Conservation (phyloP, 2,888 invertebrate species). For the Nephrotoma appendiculata region DNA sequence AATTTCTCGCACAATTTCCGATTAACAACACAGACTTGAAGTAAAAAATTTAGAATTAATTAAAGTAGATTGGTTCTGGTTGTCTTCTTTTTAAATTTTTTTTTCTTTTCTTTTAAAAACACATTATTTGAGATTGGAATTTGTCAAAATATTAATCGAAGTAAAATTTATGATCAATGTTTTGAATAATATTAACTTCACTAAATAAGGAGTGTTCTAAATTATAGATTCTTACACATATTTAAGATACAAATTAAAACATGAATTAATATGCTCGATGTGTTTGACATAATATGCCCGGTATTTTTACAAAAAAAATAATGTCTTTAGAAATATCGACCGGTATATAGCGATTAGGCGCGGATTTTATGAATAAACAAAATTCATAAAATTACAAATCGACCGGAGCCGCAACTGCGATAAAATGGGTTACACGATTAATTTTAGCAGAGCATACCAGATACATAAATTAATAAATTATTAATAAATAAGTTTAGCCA, state of each 20-base stretch:
- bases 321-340: no score
- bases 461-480: no score
- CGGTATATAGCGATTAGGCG: no score
- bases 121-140: constrained; percentile 1
- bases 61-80: constrained; percentile 1
- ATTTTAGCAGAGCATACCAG: no score
- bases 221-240: not conserved
- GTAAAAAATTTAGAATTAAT: not conserved
- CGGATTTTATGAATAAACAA: no score
- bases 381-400: no score
- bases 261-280: not conserved
- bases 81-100: not conserved
- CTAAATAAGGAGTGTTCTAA: not conserved
- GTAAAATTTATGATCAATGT: not conserved
- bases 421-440: no score
- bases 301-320: no score
- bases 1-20: not conserved
- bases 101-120: not conserved
- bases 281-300: no score
- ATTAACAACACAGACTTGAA: not conserved
- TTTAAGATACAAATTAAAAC: not conserved
- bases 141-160: constrained; percentile 3
- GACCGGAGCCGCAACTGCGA: no score
- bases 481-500: no score
- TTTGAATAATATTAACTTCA: not conserved